These are phyloP conservation scores for Lingula anatina DNA, from an alignment of 2,888 invertebrate species.

Conservation along the genomic window DNA sequence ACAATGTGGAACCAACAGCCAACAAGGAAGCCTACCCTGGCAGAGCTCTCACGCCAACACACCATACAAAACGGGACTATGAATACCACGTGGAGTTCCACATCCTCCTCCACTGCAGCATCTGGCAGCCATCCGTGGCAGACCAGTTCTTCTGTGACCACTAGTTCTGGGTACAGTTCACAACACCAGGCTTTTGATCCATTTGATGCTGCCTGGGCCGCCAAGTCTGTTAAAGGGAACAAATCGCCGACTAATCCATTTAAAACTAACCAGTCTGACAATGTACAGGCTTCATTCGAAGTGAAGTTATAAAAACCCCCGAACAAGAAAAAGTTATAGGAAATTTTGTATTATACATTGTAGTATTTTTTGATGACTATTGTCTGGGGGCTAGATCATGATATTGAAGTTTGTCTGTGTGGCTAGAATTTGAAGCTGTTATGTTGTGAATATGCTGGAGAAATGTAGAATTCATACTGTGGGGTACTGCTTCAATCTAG, in stretches of 20 bases:
- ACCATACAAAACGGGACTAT: constrained; percentile 28
- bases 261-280: too few species aligned
- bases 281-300: too few species aligned
- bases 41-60: constrained; percentile 48
- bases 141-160: constrained; percentile 3
- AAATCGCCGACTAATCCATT: constrained; percentile 36
- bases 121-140: neutral
- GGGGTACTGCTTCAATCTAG: too few species aligned
- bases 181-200: constrained; percentile 59
- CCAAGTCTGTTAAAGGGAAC: constrained; percentile 59
- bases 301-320: too few species aligned
- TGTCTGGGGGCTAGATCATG: too few species aligned
- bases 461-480: too few species aligned
- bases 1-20: constrained; percentile 15
- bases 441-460: too few species aligned
- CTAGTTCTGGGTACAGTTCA: constrained; percentile 16
- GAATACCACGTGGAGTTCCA: constrained; percentile 1
- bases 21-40: constrained; percentile 28
- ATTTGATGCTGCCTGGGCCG: constrained; percentile 81
- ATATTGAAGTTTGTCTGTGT: too few species aligned
- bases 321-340: too few species aligned
- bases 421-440: too few species aligned
- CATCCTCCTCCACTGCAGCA: neutral
- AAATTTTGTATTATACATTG: too few species aligned
- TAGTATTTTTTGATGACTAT: too few species aligned